Base-by-base conservation (phyloP, 2,888 invertebrate species). In the Pyrocoelia pectoralis region DNA sequence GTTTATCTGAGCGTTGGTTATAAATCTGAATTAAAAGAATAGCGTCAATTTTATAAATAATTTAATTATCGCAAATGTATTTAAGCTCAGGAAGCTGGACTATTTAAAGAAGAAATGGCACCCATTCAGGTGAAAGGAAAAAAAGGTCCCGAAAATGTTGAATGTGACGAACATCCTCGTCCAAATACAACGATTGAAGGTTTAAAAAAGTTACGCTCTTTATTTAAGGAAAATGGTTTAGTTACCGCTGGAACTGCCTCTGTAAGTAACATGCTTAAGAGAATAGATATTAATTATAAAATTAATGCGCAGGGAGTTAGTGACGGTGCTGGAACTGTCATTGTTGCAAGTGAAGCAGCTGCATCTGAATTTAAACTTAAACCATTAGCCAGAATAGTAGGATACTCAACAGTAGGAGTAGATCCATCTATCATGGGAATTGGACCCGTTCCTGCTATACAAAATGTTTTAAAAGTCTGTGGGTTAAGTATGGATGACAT, bases 401-500 rank as follows among this genome's bases (percentile, higher is more conserved):
- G 92, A 40, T 99, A 95, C 84, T 89, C 94, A 12, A 87, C 91
- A 73, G 94, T 97, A 67, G 97, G 97, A 56, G 97, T 97, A 46
- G 98, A 98, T 74, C 99, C 99, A 43, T 90, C 90, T 77, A 96
- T 99, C 74, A 99, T 99, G 98, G 98, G 98, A 57, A 92, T 97
- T 72, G 98, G 98, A 0, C 98, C 98, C 1, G 97, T 94, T 13
- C 93, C 96, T 0, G 97, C 99, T 14, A 98, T 98, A 53, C 86
- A 90, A 75, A 91, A 91, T 77, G 85, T 98, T 17, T 86, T 97
- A 14, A 91, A 92, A 78, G 86, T 86, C 58, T 86, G 94, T 48
- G 93, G 93, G 51, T 84, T 94, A 77, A 87, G 87, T 14, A 79
- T 98, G 41, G 88, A 92, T 53, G 94, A 98, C 71, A 88, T 99